Percentiles rank a stretch among this genome's conserved stretches.
phyloP scores from a whole-genome alignment of 1,140 invertebrate species.

The Pseudomyrmex gracilis region DNA sequence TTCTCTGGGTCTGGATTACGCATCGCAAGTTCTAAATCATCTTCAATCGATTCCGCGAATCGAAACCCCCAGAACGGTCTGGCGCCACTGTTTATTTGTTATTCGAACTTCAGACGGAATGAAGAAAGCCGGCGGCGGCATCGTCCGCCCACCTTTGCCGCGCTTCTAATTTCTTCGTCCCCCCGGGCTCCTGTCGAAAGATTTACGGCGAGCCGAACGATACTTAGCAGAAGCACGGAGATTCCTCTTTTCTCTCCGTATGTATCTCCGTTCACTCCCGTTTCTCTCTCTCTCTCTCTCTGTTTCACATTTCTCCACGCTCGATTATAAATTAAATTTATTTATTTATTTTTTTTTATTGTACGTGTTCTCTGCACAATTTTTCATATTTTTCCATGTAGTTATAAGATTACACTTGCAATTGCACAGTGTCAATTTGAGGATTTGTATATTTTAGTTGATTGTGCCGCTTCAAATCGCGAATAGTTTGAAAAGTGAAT shows the following conservation, averaged over 20 bases:
- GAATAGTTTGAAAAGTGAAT: too few species aligned
- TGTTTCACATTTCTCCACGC: not conserved
- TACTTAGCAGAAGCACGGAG: conserved; percentile 40
- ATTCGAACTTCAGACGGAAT: conserved; percentile 51
- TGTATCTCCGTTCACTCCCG: not conserved
- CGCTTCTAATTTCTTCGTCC: conserved; percentile 40
- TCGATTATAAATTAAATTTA: too few species aligned
- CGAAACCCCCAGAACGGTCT: not conserved
- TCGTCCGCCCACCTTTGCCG: conserved; percentile 20
- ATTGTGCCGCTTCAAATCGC: too few species aligned
- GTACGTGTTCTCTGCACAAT: too few species aligned
- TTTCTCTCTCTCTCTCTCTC: too few species aligned
- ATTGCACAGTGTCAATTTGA: not conserved
- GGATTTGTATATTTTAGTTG: not conserved
- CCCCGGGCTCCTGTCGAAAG: conserved; percentile 39
- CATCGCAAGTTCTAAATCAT: conserved; percentile 50
- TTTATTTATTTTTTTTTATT: too few species aligned
- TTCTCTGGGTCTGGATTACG: conserved; percentile 43
- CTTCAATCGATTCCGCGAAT: conserved; percentile 43
- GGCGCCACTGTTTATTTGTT: conserved; percentile 48
- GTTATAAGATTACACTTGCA: not conserved
- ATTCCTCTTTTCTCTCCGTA: not conserved
- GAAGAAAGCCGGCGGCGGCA: not conserved
- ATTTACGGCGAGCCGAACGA: conserved; percentile 55
- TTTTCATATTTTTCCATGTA: not conserved